phyloP scores from a whole-genome alignment of 30 jellyfish, hydroid and myxozoan genomes.

The Aurelia sp. region DNA sequence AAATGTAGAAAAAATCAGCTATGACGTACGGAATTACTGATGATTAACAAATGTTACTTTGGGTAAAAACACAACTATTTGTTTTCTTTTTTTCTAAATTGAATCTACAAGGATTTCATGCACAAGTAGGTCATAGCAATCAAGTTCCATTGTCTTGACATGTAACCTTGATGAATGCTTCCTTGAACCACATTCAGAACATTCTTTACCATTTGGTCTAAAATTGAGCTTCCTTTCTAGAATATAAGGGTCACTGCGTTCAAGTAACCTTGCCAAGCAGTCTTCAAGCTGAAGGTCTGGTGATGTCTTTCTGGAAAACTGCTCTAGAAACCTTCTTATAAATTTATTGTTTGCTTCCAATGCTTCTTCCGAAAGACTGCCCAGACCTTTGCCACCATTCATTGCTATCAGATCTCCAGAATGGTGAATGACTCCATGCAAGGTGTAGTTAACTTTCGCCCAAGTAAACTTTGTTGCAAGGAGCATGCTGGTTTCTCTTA shows the following conservation, averaged over 20 bases:
- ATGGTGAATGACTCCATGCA: constrained; percentile 16
- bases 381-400: constrained; percentile 10
- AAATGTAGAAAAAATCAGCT: no score
- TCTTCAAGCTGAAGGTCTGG: background rate
- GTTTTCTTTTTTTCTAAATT: no score
- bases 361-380: constrained; percentile 2
- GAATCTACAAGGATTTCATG: no score
- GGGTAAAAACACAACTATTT: no score
- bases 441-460: constrained; percentile 6
- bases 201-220: no score
- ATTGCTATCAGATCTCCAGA: background rate
- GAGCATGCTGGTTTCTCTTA: background rate
- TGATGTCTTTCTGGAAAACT: background rate
- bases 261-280: background rate
- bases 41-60: no score
- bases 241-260: background rate
- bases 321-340: background rate
- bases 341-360: constrained; percentile 12
- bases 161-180: no score
- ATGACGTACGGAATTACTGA: no score
- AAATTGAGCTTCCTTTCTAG: no score
- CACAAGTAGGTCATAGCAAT: no score
- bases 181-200: no score
- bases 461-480: background rate
- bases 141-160: no score